Percentiles rank a stretch among this genome's conserved stretches.
phyloP scores from a whole-genome alignment of 1,140 invertebrate species.

The Limonius californicus region DNA sequence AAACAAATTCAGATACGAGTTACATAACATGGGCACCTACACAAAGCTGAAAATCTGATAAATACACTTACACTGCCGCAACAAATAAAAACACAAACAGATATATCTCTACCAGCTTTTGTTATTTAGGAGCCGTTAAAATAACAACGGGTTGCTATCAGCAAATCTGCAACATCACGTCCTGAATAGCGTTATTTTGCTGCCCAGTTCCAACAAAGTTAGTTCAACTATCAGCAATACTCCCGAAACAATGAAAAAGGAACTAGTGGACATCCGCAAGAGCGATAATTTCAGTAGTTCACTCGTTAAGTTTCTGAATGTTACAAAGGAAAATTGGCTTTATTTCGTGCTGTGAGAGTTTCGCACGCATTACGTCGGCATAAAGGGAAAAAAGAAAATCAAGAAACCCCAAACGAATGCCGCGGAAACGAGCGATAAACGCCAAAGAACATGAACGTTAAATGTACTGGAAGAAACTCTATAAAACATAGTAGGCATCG shows the following conservation, averaged over 20 bases:
- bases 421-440: constrained; percentile 6
- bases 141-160: not conserved
- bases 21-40: no score
- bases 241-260: not conserved
- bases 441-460: constrained; percentile 7
- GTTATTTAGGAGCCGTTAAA: not conserved
- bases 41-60: not conserved
- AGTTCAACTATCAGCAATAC: not conserved
- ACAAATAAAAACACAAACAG: not conserved
- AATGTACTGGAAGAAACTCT: constrained; percentile 11
- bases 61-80: not conserved
- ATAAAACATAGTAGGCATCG: constrained; percentile 1
- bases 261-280: not conserved
- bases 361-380: not conserved
- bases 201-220: no score
- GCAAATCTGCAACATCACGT: not conserved
- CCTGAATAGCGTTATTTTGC: not conserved
- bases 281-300: not conserved
- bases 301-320: not conserved
- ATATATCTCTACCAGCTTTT: not conserved
- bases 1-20: no score
- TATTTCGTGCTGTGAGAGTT: constrained; percentile 1
- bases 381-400: constrained; percentile 8
- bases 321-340: constrained; percentile 6
- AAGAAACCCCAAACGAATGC: constrained; percentile 2